Percentiles rank a stretch among this genome's conserved stretches.
Conservation (phyloP, 2,797 vertebrate species). For the Streptopelia turtur region DNA sequence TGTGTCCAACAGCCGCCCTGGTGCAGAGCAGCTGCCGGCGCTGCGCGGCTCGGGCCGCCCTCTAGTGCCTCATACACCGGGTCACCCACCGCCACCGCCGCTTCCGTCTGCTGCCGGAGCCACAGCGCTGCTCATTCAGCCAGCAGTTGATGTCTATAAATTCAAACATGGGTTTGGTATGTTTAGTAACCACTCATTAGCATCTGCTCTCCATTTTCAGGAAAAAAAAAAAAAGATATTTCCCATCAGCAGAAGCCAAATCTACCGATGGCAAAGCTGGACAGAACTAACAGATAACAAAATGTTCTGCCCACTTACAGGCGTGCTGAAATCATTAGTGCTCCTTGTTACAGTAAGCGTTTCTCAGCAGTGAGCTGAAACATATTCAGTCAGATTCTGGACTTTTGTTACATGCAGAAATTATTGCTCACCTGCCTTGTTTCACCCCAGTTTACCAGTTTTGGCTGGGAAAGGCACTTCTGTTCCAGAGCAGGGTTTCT, state of each 20-base stretch:
- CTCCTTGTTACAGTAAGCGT: background rate
- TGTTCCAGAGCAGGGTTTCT: background rate
- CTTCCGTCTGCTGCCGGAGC: background rate
- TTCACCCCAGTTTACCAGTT: background rate
- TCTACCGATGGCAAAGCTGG: background rate
- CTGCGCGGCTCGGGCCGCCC: background rate
- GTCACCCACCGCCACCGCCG: background rate
- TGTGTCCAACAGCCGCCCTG: rapidly evolving
- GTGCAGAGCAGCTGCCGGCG: too few relatives aligned
- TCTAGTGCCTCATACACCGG: background rate
- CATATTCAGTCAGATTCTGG: background rate
- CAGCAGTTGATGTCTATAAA: background rate
- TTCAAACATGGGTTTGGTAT: background rate
- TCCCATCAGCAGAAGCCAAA: background rate
- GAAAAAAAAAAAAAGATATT: background rate
- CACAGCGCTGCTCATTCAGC: background rate
- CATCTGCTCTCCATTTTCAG: background rate
- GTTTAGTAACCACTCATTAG: background rate
- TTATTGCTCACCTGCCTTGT: background rate
- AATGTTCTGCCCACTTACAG: rapidly evolving
- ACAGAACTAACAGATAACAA: background rate
- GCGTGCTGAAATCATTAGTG: background rate
- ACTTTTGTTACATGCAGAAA: background rate
- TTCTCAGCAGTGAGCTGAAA: background rate
- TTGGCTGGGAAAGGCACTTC: background rate